Evolutionary conservation across 2,113 vertebrate species (phyloP), one percentile per base, ranked within the genome.

Genomic region (Sceloporus undulatus): DNA sequence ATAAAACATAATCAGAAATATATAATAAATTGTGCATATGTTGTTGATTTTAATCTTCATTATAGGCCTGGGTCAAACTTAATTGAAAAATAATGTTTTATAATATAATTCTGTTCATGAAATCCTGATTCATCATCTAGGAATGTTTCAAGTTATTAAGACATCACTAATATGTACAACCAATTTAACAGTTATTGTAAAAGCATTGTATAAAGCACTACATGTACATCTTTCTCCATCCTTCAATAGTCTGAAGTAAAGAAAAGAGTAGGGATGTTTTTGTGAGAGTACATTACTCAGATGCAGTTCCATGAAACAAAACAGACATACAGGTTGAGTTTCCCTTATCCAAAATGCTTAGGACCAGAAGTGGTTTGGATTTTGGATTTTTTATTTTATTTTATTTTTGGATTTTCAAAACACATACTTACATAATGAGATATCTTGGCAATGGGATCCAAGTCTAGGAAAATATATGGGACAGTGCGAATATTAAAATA

Each of bases 11-110:
- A 66, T 48, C 42, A 23, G 77, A 65, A 66, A 29, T 59, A 79
- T n/a, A 19, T 71, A 38, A 27, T 48, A 79, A 40, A 84, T 71
- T 23, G n/a, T 29, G 52, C 6, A 84, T n/a, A 66, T 5, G 21
- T 70, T 18, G 75, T 85, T 89, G 78, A 74, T 81, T 75, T 65
- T 54, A 74, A 76, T 81, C 88, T 89, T 89, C 83, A 76, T 85
- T 85, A 85, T 66, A 54, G 56, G n/a, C 78, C 83, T 81, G 42
- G 23, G 21, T 2, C 68, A 42, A 80, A 75, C 40, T 27, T 81
- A 80, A 81, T 75, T 75, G 70, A 75, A 74, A 66, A 66, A 74
- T 80, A 85, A 73, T 80, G 5, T 40, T 88, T 82, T 68, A 81
- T 34, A 52, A 52, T 56, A 29, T n/a, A 54, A 27, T 75, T 29